Conservation (phyloP, 2,888 invertebrate species). For the Schizaphis graminum region DNA sequence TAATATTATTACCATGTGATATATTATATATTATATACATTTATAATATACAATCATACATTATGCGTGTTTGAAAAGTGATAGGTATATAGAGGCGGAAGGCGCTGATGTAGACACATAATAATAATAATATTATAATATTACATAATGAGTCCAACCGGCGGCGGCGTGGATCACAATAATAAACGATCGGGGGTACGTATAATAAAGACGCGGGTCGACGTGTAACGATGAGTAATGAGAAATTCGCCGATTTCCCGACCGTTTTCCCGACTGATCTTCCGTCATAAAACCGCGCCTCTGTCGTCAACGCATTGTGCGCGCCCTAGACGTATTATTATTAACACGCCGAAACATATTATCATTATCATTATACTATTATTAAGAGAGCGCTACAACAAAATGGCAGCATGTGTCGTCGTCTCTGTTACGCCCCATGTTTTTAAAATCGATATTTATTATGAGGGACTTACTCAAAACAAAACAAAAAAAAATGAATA, state of each 20-base stretch:
- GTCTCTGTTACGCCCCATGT: not conserved
- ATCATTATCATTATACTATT: not conserved
- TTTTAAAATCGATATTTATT: not conserved
- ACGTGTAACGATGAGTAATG: constrained; percentile 60
- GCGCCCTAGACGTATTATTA: not conserved
- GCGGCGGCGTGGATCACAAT: not conserved
- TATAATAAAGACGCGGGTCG: constrained; percentile 55
- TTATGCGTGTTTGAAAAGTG: not conserved
- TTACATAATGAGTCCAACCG: not conserved
- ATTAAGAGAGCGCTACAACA: not conserved
- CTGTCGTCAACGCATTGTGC: not conserved
- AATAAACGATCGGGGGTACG: not conserved
- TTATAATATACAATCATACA: not conserved
- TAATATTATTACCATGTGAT: not conserved
- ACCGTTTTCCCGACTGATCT: constrained; percentile 22
- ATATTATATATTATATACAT: not conserved
- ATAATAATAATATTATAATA: not conserved
- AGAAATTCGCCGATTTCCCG: constrained; percentile 55
- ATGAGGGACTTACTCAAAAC: not conserved
- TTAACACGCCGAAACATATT: not conserved
- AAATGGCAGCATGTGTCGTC: not conserved
- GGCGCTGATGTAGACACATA: not conserved
- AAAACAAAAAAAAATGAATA: not conserved
- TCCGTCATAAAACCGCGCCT: not conserved
- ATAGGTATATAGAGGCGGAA: not conserved